A percentile compares a stretch with the other conserved stretches of the same genome.
Evolutionary conservation across 1,140 invertebrate genomes (phyloP).

Genomic region (Rhagoletis zephyria): DNA sequence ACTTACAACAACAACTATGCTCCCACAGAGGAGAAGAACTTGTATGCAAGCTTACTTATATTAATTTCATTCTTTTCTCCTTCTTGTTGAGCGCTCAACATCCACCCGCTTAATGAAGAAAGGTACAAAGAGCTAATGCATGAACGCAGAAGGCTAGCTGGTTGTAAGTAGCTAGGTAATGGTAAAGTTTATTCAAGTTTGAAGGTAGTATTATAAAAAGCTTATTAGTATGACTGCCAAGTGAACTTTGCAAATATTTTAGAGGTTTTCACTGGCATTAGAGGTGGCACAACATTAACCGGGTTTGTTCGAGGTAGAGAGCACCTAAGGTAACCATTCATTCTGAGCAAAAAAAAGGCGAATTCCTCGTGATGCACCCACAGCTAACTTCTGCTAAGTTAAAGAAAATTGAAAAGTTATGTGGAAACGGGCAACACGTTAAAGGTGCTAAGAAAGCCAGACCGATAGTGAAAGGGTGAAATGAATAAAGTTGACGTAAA

Average conservation of each 20-base stretch:
- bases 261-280: neutral
- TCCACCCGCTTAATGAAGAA: neutral
- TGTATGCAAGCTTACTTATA: neutral
- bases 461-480: neutral
- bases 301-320: neutral
- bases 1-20: neutral
- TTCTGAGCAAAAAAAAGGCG: neutral
- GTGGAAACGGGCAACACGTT: neutral
- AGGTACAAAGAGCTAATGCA: neutral
- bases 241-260: constrained; percentile 21
- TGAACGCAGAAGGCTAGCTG: neutral
- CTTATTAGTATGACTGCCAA: constrained; percentile 45
- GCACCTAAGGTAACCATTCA: neutral
- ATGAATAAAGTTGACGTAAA: neutral
- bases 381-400: neutral
- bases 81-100: neutral
- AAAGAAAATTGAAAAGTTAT: constrained; percentile 27
- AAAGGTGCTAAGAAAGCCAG: neutral
- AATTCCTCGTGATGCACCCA: neutral
- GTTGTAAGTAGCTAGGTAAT: neutral
- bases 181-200: constrained; percentile 39
- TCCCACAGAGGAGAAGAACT: neutral
- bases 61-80: constrained; percentile 4
- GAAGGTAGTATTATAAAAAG: constrained; percentile 46
- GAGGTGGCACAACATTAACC: neutral